Evolutionary conservation across 2,888 invertebrate genomes (phyloP).

Genomic region (Pammene fasciana): DNA sequence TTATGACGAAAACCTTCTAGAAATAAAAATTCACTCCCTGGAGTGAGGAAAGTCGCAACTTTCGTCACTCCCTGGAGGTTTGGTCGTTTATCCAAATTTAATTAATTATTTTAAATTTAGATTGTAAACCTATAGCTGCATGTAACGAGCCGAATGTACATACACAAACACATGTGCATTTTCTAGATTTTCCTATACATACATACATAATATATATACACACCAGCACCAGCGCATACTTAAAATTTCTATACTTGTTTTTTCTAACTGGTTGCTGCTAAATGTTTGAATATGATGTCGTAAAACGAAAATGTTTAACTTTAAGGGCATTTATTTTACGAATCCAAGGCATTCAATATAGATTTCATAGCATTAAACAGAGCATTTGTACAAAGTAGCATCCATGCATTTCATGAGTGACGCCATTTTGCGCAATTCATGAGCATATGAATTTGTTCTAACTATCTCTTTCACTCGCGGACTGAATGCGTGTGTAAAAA

Average conservation of each 20-base stretch:
- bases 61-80: too few relatives aligned
- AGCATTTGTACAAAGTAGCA: conserved; percentile 19
- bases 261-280: not conserved
- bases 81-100: too few relatives aligned
- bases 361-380: not conserved
- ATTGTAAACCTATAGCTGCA: not conserved
- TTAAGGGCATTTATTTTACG: not conserved
- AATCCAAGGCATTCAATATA: not conserved
- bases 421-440: conserved; percentile 77
- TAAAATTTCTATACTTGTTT: conserved; percentile 11
- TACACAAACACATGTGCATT: not conserved
- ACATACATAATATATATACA: not conserved
- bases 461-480: conserved; percentile 61
- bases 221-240: not conserved
- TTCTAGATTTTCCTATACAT: too few relatives aligned
- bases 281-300: not conserved
- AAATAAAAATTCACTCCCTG: too few relatives aligned
- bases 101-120: not conserved
- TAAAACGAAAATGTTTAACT: not conserved
- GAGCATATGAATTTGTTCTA: conserved; percentile 52
- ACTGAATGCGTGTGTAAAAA: conserved; percentile 54
- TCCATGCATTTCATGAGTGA: conserved; percentile 51
- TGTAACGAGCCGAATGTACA: not conserved
- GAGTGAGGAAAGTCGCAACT: too few relatives aligned
- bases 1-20: too few relatives aligned